Evolutionary conservation across 2,888 invertebrate genomes (phyloP), one percentile per base, ranked within the genome.

Genomic region (Agrypnus murinus): DNA sequence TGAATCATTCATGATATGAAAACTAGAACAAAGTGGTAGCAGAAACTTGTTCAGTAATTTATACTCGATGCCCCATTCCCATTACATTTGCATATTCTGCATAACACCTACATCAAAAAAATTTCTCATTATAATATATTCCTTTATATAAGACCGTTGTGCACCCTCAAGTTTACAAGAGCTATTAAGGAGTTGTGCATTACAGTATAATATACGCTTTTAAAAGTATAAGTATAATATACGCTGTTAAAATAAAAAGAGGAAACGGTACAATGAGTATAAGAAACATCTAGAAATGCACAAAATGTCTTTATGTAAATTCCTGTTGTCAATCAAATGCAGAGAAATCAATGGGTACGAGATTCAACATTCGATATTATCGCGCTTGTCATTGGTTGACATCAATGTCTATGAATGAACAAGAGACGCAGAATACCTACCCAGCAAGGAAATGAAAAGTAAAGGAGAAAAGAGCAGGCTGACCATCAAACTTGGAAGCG

Each of bases 1-100:
- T 65, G 48, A 65, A 65, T 65, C 34, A 65, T 65, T 65, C 58
- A 65, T 65, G 58, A 65, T 65, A 58, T 45, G 57, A 58, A 48
- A 64, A 64, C 55, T 45, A 34, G 53, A 50, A 38, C 63, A 63
- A 65, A 65, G 43, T 65, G 50, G 64, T 25, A 65, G 25, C 55
- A 43, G 55, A 55, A 25, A 63, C 64, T 64, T 53, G 50, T 55
- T 55, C 34, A 34, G 64, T 34, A 55, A 65, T 55, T 65, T 55
- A 45, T 43, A 31, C 53, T 45, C 15, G 43, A 60, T 45, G 43
- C 60, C 19, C 31, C 17, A 34, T 55, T 65, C 7, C 25, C 14
- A 38, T 43, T 40, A 32, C 43, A 65, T 65, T 65, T 65, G 31
- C 64, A 65, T 55, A 65, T 17, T 43, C 31, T 55, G 64, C 46